These are phyloP conservation scores for Petroica traversi DNA, from an alignment of 2,113 vertebrate genomes.

Conservation along the genomic window DNA sequence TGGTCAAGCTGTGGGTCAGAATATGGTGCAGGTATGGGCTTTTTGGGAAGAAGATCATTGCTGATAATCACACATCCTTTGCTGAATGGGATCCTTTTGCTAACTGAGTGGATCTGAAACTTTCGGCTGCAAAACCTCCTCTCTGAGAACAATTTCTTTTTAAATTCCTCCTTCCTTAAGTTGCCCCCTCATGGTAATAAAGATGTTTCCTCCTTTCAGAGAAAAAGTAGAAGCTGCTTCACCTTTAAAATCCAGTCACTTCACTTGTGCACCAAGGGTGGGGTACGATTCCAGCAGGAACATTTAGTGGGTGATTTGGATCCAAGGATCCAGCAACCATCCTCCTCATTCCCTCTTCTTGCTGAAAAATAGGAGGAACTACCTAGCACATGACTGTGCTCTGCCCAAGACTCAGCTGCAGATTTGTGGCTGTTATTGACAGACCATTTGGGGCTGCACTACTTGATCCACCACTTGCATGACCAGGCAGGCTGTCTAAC, in stretches of 20 bases:
- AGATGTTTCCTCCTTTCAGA: not conserved
- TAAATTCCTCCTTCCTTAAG: not conserved
- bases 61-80: not conserved
- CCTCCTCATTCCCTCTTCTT: not conserved
- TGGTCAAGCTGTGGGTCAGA: fast-evolving
- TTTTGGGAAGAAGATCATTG: not conserved
- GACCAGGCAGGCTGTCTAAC: not conserved
- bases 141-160: not conserved
- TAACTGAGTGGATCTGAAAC: not conserved
- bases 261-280: not conserved
- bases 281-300: too few species aligned
- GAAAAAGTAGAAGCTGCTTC: not conserved
- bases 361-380: not conserved
- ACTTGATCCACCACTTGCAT: not conserved
- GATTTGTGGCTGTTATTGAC: not conserved
- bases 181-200: not conserved
- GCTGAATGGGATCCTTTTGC: not conserved
- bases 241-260: not conserved
- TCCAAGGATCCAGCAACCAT: not conserved
- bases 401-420: not conserved
- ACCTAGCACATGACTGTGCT: not conserved
- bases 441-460: not conserved
- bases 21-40: not conserved
- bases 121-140: not conserved
- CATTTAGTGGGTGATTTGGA: not conserved